phyloP scores from a whole-genome alignment of 2,888 invertebrate species.

The Tenthredo amoena region DNA sequence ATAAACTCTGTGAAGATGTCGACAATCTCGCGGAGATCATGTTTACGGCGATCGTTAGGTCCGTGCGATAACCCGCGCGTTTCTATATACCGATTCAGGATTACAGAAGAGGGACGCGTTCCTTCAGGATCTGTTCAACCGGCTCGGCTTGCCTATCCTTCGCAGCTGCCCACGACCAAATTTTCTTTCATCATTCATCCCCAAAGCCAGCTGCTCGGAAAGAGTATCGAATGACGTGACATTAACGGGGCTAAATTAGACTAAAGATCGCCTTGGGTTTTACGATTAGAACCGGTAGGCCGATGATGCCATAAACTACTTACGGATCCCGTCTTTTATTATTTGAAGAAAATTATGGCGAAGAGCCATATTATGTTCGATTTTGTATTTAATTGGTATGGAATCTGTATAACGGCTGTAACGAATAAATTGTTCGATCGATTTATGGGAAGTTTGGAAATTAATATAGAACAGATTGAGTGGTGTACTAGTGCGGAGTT shows the following conservation, averaged over 20 bases:
- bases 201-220: slow-evolving; percentile 4
- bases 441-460: neutral
- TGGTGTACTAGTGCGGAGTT: neutral
- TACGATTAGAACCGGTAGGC: neutral
- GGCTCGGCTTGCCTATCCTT: neutral
- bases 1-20: slow-evolving; percentile 43
- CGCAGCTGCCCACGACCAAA: slow-evolving; percentile 12
- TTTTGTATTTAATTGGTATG: neutral
- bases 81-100: slow-evolving; percentile 3
- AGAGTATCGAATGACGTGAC: slow-evolving; percentile 35
- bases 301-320: neutral
- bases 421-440: neutral
- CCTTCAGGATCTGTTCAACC: slow-evolving; percentile 22
- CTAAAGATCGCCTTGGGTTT: neutral
- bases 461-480: neutral
- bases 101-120: neutral
- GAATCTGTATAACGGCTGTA: neutral
- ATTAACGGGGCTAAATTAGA: slow-evolving; percentile 25
- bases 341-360: too few species aligned
- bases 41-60: slow-evolving; percentile 52
- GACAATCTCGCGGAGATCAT: slow-evolving; percentile 52
- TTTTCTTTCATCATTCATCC: slow-evolving; percentile 28
- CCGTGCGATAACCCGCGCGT: slow-evolving; percentile 35
- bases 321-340: too few species aligned
- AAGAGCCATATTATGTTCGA: neutral